Conservation (phyloP, 2,113 vertebrate genomes). For the Paracanthobrama guichenoti region DNA sequence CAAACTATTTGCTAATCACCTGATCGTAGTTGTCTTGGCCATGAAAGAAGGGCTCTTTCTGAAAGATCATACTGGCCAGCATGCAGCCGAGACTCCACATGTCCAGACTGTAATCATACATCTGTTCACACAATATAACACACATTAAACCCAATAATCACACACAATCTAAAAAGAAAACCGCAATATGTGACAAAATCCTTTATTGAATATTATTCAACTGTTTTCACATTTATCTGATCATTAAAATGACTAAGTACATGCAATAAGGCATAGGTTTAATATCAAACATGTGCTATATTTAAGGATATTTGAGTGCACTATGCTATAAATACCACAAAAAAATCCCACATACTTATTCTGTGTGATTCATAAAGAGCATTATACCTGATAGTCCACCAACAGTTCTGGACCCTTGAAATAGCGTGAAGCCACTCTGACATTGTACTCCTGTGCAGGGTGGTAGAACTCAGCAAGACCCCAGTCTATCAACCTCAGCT, state of each 20-base stretch:
- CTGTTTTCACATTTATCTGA: background rate
- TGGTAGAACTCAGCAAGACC: constrained; percentile 98
- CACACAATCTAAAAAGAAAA: background rate
- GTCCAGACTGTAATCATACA: constrained; percentile 99
- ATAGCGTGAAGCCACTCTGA: constrained; percentile 96
- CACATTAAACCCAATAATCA: background rate
- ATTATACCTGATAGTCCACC: constrained; percentile 94
- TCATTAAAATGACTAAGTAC: background rate
- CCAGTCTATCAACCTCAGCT: constrained; percentile 98
- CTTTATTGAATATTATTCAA: background rate
- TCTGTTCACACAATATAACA: constrained; percentile 71
- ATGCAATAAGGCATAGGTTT: background rate
- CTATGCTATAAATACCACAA: background rate
- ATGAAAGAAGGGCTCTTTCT: constrained; percentile 98
- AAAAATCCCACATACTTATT: background rate
- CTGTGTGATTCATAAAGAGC: background rate
- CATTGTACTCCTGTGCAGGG: constrained; percentile 99
- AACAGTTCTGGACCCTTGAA: constrained; percentile 98
- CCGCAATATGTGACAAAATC: background rate
- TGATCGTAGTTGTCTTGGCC: constrained; percentile 99
- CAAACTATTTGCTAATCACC: constrained; percentile 67
- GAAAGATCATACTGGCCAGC: constrained; percentile 99
- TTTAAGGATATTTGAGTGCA: background rate
- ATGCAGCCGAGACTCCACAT: constrained; percentile 99
- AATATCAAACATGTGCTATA: background rate